A percentile compares a stretch with the other conserved stretches of the same genome.
Evolutionary conservation across 2,113 vertebrate species (phyloP).

Genomic region (Callospermophilus lateralis): DNA sequence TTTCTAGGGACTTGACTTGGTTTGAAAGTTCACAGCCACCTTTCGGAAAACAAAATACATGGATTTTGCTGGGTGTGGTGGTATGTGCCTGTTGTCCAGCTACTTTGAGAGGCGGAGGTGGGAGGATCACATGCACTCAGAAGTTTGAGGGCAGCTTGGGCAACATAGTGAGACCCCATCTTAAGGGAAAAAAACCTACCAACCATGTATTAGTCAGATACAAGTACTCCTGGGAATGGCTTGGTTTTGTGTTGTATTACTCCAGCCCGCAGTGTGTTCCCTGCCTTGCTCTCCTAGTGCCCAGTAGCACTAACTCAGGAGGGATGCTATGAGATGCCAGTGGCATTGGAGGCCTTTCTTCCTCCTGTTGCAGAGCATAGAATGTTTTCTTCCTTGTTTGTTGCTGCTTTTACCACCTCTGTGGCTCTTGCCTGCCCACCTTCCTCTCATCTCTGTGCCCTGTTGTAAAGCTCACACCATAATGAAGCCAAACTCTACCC

Average conservation of each 20-base stretch:
- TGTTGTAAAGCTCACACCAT: not conserved
- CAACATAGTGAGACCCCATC: too few species aligned
- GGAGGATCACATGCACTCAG: too few species aligned
- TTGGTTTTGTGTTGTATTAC: not conserved
- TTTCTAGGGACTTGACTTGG: not conserved
- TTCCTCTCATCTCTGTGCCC: not conserved
- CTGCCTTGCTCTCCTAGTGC: not conserved
- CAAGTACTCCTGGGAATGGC: not conserved
- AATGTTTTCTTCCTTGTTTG: not conserved
- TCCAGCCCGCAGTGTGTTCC: not conserved
- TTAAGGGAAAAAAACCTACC: not conserved
- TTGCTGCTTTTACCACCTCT: not conserved
- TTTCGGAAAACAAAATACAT: not conserved
- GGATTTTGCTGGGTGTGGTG: not conserved
- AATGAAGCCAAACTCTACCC: not conserved
- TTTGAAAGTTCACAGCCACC: not conserved
- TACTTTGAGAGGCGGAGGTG: too few species aligned
- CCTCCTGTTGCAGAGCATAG: not conserved
- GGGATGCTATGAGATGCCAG: not conserved
- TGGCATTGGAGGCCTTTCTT: not conserved
- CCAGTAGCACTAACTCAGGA: not conserved
- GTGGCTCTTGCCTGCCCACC: not conserved
- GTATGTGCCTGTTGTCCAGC: not conserved
- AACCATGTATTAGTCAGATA: not conserved
- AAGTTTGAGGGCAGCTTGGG: too few species aligned